Base-by-base conservation (phyloP, 2,797 vertebrate genomes). In the Hippopotamyrus pictus region DNA sequence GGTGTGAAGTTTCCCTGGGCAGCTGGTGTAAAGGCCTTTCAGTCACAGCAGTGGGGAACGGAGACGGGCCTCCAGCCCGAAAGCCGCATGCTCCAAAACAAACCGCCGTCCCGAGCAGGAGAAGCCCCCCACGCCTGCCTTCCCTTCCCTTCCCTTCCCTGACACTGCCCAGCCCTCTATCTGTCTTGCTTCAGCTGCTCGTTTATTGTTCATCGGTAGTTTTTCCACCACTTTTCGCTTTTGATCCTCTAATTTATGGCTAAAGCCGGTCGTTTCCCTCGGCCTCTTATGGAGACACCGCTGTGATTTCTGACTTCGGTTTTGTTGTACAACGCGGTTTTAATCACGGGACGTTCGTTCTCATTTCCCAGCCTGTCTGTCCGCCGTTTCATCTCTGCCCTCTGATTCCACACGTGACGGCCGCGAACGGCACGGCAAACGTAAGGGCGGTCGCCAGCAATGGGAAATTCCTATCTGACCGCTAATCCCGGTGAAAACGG, bases 1-100 rank as follows among this genome's bases (percentile, higher is more conserved):
- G 54, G 19, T 46, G 41, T 41, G 25, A 62, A n/a, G 11, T 84
- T 89, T 87, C 83, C 69, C 69, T 59, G 88, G 50, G 33, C 82
- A 86, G 88, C 88, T 79, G 88, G 62, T 86, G 62, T 57, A 89
- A 69, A 90, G 54, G 25, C 44, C 76, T 65, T 57, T 84, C 73
- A 84, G 86, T 87, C 44, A 89, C 46, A 48, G 57, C 57, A 14
- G 25, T 1, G 48, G 62, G 54, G 29, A 57, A 44, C 14, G 17
- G 50, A 82, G 85, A 53, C 33, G 17, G 5, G 19, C 83, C 33
- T 44, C 37, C 51, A 19, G 54, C 25, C 88, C 44, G 89, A 53
- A 53, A 88, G 59, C 54, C 1, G 54, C 57, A 25, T 46, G 19
- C 2, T 89, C 88, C 86, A 89, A 89, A 88, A 89, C 86, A 89